Percentiles rank a stretch among this genome's conserved stretches.
Evolutionary conservation across 2,113 vertebrate species (phyloP).

Genomic region (Petrocephalus microphthalmus): DNA sequence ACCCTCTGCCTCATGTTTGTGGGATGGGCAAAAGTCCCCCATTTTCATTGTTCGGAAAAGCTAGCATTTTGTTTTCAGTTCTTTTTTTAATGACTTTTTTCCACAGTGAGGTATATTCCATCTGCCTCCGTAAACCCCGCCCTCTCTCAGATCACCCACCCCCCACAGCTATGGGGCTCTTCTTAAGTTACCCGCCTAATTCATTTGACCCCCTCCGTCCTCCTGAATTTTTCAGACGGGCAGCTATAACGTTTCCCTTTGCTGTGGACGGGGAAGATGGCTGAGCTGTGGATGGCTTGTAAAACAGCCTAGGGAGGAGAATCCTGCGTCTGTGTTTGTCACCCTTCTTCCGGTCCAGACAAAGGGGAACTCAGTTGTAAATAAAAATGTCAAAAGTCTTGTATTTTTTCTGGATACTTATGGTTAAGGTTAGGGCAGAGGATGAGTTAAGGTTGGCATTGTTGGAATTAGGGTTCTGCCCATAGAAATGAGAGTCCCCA

Average conservation of each 20-base stretch:
- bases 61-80: not conserved
- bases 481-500: no score
- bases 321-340: not conserved
- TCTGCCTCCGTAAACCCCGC: not conserved
- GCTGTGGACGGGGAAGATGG: not conserved
- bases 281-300: not conserved
- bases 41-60: not conserved
- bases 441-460: no score
- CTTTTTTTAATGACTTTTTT: not conserved
- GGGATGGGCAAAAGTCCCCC: not conserved
- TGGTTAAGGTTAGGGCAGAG: no score
- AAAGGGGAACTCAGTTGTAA: no score
- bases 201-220: constrained; percentile 15
- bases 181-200: constrained; percentile 11
- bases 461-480: no score
- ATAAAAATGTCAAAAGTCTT: no score
- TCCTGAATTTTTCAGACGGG: constrained; percentile 28
- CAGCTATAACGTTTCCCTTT: constrained; percentile 11
- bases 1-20: not conserved
- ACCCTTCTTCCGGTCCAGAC: no score
- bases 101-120: not conserved
- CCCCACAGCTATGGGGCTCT: not conserved
- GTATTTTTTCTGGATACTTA: no score
- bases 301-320: not conserved
- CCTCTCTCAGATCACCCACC: not conserved